phyloP scores from a whole-genome alignment of 2,113 vertebrate species.

The Fulica atra region DNA sequence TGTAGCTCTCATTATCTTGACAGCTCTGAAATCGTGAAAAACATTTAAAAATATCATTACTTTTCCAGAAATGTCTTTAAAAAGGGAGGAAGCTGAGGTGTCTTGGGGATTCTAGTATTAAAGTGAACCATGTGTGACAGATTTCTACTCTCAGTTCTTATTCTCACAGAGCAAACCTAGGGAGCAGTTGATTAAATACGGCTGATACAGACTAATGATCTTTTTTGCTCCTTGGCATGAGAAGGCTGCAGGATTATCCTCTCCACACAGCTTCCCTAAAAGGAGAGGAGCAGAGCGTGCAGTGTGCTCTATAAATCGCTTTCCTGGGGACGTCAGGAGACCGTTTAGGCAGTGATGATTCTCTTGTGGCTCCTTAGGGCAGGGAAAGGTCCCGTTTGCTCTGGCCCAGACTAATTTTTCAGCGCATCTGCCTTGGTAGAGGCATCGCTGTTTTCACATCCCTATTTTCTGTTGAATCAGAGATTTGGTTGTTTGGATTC shows the following conservation, averaged over 20 bases:
- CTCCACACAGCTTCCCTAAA: constrained; percentile 30
- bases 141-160: neutral
- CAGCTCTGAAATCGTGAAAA: neutral
- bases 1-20: neutral
- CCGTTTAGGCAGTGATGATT: neutral
- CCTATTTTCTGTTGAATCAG: neutral
- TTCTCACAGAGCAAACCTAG: neutral
- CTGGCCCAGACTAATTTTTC: neutral
- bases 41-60: neutral
- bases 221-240: neutral
- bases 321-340: neutral
- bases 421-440: neutral
- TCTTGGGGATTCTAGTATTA: neutral
- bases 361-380: neutral
- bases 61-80: neutral
- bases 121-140: accelerated
- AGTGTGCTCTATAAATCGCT: neutral
- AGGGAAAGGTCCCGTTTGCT: neutral
- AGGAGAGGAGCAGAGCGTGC: neutral
- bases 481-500: constrained; percentile 22
- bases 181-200: neutral
- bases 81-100: neutral
- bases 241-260: neutral
- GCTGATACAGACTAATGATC: neutral
- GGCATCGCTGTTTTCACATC: neutral